Conservation (phyloP, 2,888 invertebrate genomes). For the Coenonympha glycerion region DNA sequence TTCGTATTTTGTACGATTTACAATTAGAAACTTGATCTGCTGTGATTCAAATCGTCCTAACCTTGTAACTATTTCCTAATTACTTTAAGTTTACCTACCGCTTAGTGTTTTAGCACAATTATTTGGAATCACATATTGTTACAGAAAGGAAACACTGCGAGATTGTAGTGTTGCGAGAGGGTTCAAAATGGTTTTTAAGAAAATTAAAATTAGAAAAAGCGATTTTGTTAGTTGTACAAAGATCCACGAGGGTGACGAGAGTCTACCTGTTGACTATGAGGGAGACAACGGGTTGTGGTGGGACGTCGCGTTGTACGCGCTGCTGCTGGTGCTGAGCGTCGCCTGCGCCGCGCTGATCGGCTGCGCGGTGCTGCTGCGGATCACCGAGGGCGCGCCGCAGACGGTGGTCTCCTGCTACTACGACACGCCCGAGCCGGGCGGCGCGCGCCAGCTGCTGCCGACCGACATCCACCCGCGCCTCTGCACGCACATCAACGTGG, state of each 20-base stretch:
- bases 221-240: neutral
- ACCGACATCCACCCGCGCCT: conserved; percentile 80
- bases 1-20: no score
- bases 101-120: no score
- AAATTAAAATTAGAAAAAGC: conserved; percentile 5
- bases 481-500: conserved; percentile 90
- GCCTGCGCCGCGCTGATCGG: neutral
- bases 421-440: conserved; percentile 61
- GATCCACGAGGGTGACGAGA: neutral
- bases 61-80: no score
- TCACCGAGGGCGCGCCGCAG: neutral
- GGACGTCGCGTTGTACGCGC: neutral
- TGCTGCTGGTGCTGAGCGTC: neutral
- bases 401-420: conserved; percentile 81
- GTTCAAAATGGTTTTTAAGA: conserved; percentile 16
- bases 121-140: no score
- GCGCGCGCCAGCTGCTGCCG: conserved; percentile 62
- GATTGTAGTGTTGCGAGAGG: no score
- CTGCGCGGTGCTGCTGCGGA: neutral
- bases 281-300: neutral
- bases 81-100: no score
- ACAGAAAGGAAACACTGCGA: no score
- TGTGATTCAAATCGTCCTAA: no score
- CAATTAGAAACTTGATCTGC: no score
- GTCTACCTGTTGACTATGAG: no score